A percentile compares a stretch with the other conserved stretches of the same genome.
These are phyloP conservation scores for Lucilia cuprina DNA, from an alignment of 1,140 invertebrate species.

Conservation along the genomic window DNA sequence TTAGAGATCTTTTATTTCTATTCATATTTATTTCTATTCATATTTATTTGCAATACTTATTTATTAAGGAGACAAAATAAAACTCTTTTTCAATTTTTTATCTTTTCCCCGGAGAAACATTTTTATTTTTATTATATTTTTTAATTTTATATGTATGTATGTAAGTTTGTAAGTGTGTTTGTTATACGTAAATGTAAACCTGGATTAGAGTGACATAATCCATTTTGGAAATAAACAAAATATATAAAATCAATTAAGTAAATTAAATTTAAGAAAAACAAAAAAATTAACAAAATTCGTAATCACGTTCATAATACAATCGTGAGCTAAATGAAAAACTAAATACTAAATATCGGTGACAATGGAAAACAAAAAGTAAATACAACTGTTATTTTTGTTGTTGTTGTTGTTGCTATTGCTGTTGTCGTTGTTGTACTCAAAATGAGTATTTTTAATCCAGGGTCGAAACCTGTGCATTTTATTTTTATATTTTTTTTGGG, in stretches of 20 bases:
- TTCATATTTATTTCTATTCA: not conserved
- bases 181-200: conserved; percentile 27
- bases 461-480: conserved; percentile 16
- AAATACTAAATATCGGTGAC: not conserved
- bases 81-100: conserved; percentile 46
- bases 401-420: too few relatives aligned
- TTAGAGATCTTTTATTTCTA: not conserved
- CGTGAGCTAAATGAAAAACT: conserved; percentile 14
- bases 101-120: conserved; percentile 60
- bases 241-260: not conserved
- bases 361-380: conserved; percentile 24
- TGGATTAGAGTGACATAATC: conserved; percentile 31
- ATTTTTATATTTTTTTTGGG: conserved; percentile 2
- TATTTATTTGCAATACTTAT: not conserved
- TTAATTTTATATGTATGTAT: conserved; percentile 57
- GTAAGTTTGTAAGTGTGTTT: conserved; percentile 58
- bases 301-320: conserved; percentile 36
- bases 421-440: not conserved
- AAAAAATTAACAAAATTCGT: conserved; percentile 23
- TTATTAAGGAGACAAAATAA: conserved; percentile 42
- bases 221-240: conserved; percentile 32
- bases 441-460: conserved; percentile 6
- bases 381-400: not conserved
- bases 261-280: not conserved
- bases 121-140: conserved; percentile 48